Base-by-base conservation (phyloP, 2,113 vertebrate species). In the Cyanoramphus novaezelandiae region DNA sequence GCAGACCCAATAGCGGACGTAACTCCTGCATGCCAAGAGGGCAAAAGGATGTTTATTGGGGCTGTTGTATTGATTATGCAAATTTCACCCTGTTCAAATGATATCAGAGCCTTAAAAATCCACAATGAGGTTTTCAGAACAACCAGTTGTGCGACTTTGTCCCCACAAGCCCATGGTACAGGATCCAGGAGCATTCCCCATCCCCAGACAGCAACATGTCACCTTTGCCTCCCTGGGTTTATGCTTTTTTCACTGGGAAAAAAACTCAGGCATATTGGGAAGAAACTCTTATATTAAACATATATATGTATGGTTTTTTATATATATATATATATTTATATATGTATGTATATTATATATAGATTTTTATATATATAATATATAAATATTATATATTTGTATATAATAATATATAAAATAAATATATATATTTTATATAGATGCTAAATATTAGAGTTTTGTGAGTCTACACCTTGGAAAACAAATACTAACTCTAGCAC, bases 1-100 rank as follows among this genome's bases (percentile, higher is more conserved):
- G 4, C 49, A 43, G 55, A 59, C 9, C 28, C 77, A 46, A 46
- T 3, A 25, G 41, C 0, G 2, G 2, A 0, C 2, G 9, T 1
- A 39, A 11, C 25, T 57, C 39, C 71, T 47, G 41, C 41, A 3
- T 7, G 13, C 47, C 70, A 24, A n/a, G 60, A 43, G 29, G 24
- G 52, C 35, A 27, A 18, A 74, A 25, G 33, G 41, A 17, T 3
- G 10, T 11, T 78, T 71, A 18, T 1, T 28, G 13, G 35, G 47
- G 43, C 12, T 88, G 6, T 16, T 11, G 7, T 28, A 8, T 3
- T 27, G 16, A 24, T 41, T 35, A 47, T 8, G 10, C 47, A 52
- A 17, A 72, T 82, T 72, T 63, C 55, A 37, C 19, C 37, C 49
- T 10, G 2, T 31, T 86, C 5, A 46, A 69, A 83, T 17, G 3